These are phyloP conservation scores for Chiloscyllium plagiosum DNA, from an alignment of 2,113 vertebrate genomes.

Conservation along the genomic window DNA sequence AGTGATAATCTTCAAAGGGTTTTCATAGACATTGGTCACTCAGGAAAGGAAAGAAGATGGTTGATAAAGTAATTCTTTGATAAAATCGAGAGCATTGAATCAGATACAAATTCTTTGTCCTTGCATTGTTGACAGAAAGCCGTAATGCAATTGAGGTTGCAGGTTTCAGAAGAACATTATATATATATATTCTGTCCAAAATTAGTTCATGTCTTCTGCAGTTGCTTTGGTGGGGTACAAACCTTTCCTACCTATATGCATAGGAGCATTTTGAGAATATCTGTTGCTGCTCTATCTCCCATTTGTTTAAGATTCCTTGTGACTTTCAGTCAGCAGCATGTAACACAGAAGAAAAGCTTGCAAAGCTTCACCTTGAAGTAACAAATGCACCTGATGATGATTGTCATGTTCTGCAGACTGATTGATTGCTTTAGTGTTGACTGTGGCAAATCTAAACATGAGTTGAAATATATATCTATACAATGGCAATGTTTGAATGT, in stretches of 20 bases:
- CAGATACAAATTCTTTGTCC: neutral
- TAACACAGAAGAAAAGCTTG: neutral
- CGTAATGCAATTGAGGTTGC: neutral
- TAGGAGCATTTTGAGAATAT: neutral
- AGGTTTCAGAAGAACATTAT: neutral
- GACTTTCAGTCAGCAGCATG: neutral
- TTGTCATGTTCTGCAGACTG: neutral
- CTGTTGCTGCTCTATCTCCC: neutral
- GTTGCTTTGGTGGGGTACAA: neutral
- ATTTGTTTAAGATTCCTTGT: neutral
- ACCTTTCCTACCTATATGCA: neutral
- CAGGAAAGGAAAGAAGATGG: neutral
- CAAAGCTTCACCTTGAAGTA: neutral
- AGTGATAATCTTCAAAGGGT: neutral
- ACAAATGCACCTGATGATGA: neutral
- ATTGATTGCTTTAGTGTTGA: neutral
- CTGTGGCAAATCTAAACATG: neutral
- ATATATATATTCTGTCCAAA: neutral
- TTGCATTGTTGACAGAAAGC: neutral
- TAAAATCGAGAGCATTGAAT: neutral
- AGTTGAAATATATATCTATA: neutral
- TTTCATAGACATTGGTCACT: neutral
- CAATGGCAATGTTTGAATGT: neutral
- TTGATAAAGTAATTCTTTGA: neutral
- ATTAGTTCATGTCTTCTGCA: neutral